These are phyloP conservation scores for Lophotriccus pileatus DNA, from an alignment of 2,797 vertebrate genomes.

Conservation along the genomic window DNA sequence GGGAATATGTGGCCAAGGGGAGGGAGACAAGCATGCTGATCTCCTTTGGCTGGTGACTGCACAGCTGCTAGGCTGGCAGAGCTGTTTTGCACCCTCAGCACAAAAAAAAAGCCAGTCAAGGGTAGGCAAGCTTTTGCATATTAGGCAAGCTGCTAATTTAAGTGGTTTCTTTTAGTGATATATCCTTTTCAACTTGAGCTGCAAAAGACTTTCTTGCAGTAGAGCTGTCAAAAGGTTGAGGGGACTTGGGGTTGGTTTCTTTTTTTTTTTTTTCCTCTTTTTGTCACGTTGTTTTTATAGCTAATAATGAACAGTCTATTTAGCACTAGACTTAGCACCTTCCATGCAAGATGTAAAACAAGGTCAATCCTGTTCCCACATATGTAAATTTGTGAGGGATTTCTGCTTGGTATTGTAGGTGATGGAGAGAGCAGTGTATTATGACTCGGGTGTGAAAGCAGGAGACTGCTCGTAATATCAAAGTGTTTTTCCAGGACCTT, in stretches of 20 bases:
- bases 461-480: background rate
- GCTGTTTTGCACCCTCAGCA: background rate
- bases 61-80: background rate
- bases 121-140: background rate
- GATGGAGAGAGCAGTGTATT: background rate
- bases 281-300: background rate
- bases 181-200: background rate
- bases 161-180: background rate
- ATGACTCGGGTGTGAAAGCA: background rate
- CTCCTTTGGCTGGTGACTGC: background rate
- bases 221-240: conserved; percentile 16
- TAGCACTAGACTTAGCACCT: background rate
- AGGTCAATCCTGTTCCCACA: background rate
- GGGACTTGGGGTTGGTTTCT: background rate
- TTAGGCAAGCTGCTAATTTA: conserved; percentile 22
- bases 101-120: background rate
- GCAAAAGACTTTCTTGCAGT: background rate
- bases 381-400: background rate
- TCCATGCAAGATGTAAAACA: background rate
- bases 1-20: background rate
- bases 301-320: conserved; percentile 16
- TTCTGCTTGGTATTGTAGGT: background rate
- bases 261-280: fast-evolving
- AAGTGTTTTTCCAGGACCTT: background rate
- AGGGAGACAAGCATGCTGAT: background rate